phyloP scores from a whole-genome alignment of 2,797 vertebrate species.

The Clarias platycephalus region DNA sequence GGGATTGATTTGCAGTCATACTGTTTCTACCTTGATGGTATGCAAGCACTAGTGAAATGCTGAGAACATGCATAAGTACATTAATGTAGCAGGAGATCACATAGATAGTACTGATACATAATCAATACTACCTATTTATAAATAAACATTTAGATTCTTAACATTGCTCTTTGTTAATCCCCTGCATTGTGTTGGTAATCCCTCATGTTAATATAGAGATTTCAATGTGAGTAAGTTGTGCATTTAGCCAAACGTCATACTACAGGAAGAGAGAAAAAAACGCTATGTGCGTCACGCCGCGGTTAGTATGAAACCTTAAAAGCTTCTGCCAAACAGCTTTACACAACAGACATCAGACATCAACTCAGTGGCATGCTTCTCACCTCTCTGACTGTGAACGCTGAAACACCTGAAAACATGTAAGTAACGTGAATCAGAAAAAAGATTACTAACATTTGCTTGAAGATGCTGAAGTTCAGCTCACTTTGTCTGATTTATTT shows the following conservation, averaged over 20 bases:
- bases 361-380: conserved; percentile 1
- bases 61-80: too few species aligned
- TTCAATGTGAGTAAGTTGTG: background rate
- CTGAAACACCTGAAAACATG: conserved; percentile 5
- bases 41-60: too few species aligned
- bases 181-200: too few species aligned
- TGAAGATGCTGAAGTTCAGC: background rate
- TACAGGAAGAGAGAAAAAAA: conserved; percentile 25
- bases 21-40: too few species aligned
- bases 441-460: background rate
- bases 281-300: conserved; percentile 53
- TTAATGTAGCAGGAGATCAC: too few species aligned
- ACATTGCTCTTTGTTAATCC: background rate
- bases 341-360: conserved; percentile 10
- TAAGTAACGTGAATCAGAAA: conserved; percentile 30
- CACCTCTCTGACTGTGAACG: background rate
- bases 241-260: background rate
- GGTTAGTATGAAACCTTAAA: conserved; percentile 55
- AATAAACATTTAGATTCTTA: background rate
- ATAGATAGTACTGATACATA: too few species aligned
- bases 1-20: too few species aligned
- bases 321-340: conserved; percentile 45
- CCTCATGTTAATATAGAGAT: background rate
- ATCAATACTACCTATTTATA: background rate
- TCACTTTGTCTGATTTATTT: background rate